Evolutionary conservation across 2,888 invertebrate genomes (phyloP).

Genomic region (Aspidiotus rigidus): DNA sequence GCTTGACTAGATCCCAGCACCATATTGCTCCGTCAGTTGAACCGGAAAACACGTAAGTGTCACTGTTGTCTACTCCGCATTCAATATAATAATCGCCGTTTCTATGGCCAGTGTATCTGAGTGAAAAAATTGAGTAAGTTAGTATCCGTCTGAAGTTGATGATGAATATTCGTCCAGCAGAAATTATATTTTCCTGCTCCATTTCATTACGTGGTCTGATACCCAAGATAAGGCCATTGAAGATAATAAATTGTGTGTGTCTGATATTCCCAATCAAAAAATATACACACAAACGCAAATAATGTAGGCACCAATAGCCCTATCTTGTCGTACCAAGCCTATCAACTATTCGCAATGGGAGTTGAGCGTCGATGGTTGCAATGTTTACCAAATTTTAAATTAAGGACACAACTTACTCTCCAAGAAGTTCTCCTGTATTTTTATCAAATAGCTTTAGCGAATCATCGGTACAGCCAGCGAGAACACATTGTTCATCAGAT

Average conservation of each 20-base stretch:
- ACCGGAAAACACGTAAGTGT: slow-evolving; percentile 79
- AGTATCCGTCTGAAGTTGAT: slow-evolving; percentile 9
- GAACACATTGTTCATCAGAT: slow-evolving; percentile 83
- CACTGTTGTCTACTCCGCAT: slow-evolving; percentile 71
- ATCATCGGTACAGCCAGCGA: slow-evolving; percentile 76
- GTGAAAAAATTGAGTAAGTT: slow-evolving; percentile 30
- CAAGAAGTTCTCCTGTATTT: slow-evolving; percentile 64
- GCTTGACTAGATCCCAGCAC: slow-evolving; percentile 82
- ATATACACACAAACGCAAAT: no score
- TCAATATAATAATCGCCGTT: slow-evolving; percentile 78
- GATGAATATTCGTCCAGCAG: no score
- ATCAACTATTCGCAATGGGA: not conserved
- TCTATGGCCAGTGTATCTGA: slow-evolving; percentile 70
- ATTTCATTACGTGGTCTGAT: no score
- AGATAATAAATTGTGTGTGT: no score
- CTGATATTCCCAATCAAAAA: no score
- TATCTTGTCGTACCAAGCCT: no score
- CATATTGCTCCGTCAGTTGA: slow-evolving; percentile 77
- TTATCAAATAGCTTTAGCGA: slow-evolving; percentile 81
- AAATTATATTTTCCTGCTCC: no score
- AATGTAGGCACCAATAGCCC: no score
- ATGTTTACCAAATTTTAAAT: not conserved
- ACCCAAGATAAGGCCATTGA: no score
- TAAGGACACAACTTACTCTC: slow-evolving; percentile 47
- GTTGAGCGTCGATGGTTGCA: not conserved